Conservation (phyloP, 2,888 invertebrate species). For the Osmoderma eremita region DNA sequence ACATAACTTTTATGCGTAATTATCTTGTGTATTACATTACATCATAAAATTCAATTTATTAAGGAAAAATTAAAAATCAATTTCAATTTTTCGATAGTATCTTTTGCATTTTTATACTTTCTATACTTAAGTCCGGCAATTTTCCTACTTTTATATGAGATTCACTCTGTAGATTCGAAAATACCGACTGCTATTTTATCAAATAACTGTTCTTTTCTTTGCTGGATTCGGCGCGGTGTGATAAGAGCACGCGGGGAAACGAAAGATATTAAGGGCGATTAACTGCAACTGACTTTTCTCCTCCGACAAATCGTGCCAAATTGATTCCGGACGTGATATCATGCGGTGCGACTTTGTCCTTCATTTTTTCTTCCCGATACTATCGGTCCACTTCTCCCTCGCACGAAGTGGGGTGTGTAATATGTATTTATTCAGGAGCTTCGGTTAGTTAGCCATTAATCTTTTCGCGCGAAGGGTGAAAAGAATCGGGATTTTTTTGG, state of each 20-base stretch:
- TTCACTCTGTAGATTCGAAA: too few species aligned
- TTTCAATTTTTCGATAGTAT: too few species aligned
- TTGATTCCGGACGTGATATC: slow-evolving; percentile 28
- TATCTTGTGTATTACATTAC: too few species aligned
- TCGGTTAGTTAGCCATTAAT: slow-evolving; percentile 27
- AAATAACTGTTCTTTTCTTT: neutral
- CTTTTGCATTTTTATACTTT: too few species aligned
- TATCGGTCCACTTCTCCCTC: neutral
- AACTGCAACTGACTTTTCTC: slow-evolving; percentile 11
- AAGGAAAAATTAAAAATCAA: too few species aligned
- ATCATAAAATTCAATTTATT: too few species aligned
- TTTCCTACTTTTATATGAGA: too few species aligned
- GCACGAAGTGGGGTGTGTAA: slow-evolving; percentile 7
- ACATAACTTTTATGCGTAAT: too few species aligned
- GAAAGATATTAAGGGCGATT: neutral
- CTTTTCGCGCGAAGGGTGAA: slow-evolving; percentile 11
- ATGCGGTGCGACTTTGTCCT: neutral
- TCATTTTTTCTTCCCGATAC: neutral
- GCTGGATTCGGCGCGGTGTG: neutral
- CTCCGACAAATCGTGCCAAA: slow-evolving; percentile 28
- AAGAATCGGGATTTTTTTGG: slow-evolving; percentile 2
- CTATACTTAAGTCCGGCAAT: too few species aligned
- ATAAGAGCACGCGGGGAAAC: neutral
- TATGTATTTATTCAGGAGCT: slow-evolving; percentile 28
- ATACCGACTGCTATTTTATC: neutral